A percentile compares a stretch with the other conserved stretches of the same genome.
phyloP scores from a whole-genome alignment of 1,140 invertebrate genomes.

The Scaptomyza hsui region DNA sequence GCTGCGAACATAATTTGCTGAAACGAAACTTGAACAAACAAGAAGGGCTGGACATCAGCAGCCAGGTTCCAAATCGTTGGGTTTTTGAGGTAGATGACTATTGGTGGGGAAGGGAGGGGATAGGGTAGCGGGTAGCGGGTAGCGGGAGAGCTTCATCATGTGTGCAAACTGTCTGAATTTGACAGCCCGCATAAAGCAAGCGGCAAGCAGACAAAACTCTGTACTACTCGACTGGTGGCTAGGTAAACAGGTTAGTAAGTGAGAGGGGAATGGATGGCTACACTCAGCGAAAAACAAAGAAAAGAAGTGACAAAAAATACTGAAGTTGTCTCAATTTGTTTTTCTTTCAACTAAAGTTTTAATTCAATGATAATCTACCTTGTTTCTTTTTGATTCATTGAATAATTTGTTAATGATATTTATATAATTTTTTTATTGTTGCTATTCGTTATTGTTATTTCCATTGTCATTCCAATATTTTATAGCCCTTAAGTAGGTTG shows the following conservation, averaged over 20 bases:
- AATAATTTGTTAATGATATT: too few relatives aligned
- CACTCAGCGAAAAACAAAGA: conserved; percentile 1
- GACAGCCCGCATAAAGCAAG: conserved; percentile 78
- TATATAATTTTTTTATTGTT: too few relatives aligned
- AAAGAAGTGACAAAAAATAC: neutral
- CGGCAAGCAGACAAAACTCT: conserved; percentile 41
- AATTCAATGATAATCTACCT: too few relatives aligned
- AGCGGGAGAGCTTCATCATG: conserved; percentile 29
- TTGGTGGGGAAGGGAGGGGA: neutral
- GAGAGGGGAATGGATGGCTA: conserved; percentile 13
- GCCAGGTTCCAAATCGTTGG: conserved; percentile 39
- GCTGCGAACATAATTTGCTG: conserved; percentile 74
- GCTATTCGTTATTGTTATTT: too few relatives aligned
- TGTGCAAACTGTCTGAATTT: conserved; percentile 80
- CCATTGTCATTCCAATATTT: too few relatives aligned
- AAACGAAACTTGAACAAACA: conserved; percentile 79
- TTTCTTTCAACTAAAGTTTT: too few relatives aligned
- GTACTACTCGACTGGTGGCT: conserved; percentile 26
- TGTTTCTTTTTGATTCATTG: too few relatives aligned
- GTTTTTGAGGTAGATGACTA: neutral
- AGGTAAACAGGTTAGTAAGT: conserved; percentile 63
- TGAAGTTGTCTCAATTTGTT: too few relatives aligned
- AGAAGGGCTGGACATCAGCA: conserved; percentile 23
- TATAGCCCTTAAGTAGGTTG: too few relatives aligned
- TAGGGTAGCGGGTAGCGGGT: too few relatives aligned